These are phyloP conservation scores for Andrena hattorfiana DNA, from an alignment of 2,888 invertebrate genomes.

Conservation along the genomic window DNA sequence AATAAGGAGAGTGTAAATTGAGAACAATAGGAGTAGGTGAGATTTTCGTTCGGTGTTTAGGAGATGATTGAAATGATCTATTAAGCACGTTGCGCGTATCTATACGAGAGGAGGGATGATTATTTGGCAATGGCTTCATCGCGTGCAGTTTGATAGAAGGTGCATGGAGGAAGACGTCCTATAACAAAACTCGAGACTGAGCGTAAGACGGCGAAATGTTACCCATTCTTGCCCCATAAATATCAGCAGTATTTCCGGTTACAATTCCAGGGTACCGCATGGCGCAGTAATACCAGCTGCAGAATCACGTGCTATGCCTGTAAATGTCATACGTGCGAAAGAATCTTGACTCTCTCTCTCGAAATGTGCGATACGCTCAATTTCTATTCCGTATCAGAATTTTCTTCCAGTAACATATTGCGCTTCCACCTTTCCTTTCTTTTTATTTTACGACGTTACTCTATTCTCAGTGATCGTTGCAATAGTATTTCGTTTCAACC, in stretches of 20 bases:
- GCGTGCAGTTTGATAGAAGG: not conserved
- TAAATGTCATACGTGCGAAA: slow-evolving; percentile 30
- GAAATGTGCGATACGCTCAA: slow-evolving; percentile 2
- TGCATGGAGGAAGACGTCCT: not conserved
- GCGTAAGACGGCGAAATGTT: slow-evolving; percentile 8
- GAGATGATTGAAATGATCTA: too few species aligned
- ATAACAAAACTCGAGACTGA: slow-evolving; percentile 18
- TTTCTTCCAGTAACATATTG: not conserved
- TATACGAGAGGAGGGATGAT: not conserved
- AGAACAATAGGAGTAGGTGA: too few species aligned
- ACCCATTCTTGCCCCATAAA: slow-evolving; percentile 36
- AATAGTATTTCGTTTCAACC: not conserved
- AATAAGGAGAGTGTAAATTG: too few species aligned
- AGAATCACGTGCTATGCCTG: slow-evolving; percentile 25
- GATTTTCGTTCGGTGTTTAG: too few species aligned
- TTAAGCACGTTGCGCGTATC: too few species aligned
- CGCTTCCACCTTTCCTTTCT: not conserved
- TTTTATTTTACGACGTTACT: slow-evolving; percentile 3
- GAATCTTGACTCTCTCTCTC: slow-evolving; percentile 21
- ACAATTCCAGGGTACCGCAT: slow-evolving; percentile 14
- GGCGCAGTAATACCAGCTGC: not conserved
- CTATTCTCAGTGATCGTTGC: not conserved
- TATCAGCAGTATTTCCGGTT: slow-evolving; percentile 48
- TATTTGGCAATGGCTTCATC: slow-evolving; percentile 9
- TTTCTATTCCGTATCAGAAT: slow-evolving; percentile 27